These are phyloP conservation scores for Varanus komodoensis DNA, from an alignment of 2,113 vertebrate genomes.

Conservation along the genomic window DNA sequence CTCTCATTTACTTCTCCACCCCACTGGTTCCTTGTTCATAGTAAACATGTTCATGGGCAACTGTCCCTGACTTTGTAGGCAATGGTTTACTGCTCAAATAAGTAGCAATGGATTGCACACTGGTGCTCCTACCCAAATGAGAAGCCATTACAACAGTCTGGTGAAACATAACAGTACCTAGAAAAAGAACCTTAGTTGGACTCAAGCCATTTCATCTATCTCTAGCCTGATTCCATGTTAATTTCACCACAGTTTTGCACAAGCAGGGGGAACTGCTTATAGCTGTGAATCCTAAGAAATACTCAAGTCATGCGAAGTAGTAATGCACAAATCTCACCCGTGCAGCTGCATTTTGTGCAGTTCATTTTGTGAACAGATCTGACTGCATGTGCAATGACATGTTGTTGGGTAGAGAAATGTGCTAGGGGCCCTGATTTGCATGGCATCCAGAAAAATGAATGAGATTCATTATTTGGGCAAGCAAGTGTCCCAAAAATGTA, in stretches of 20 bases:
- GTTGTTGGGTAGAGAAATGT: background rate
- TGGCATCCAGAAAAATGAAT: too few species aligned
- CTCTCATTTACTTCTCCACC: background rate
- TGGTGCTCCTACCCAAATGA: background rate
- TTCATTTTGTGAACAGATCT: background rate
- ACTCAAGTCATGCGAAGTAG: background rate
- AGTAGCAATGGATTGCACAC: background rate
- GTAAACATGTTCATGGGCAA: background rate
- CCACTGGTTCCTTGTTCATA: background rate
- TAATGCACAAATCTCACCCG: background rate
- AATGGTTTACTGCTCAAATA: background rate
- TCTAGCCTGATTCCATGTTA: background rate
- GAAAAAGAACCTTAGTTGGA: background rate
- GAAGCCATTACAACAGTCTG: background rate
- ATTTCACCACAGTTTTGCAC: background rate
- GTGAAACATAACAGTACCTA: background rate
- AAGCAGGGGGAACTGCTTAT: background rate
- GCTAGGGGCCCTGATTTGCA: background rate
- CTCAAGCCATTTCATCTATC: too few species aligned
- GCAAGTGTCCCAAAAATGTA: background rate
- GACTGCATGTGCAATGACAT: background rate
- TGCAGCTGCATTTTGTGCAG: background rate
- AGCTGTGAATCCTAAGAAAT: background rate
- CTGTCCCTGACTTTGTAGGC: background rate
- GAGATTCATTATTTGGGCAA: too few species aligned